Evolutionary conservation across 1,140 invertebrate species (phyloP), one percentile per base, ranked within the genome.

Genomic region (Atta cephalotes): DNA sequence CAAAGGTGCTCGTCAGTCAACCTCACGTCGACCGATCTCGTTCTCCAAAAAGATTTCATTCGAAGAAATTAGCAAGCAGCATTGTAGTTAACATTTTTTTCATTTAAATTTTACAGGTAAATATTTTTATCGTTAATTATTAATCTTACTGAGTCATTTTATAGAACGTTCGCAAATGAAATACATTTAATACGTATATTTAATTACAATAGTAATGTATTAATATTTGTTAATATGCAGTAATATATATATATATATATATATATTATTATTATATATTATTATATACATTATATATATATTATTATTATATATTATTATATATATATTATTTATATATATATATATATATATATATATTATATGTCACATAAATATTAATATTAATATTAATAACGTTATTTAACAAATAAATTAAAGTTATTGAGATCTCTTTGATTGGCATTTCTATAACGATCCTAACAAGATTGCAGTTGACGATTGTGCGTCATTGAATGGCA

Each of bases 51-150:
- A 82, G 3, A 39, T 12, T 81, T 28, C 9, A 21, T 31, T 60
- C 51, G n/a, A 6, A 62, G 16, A 49, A 62, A 18, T 25, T 14
- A 68, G 4, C 2, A 21, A 45, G 10, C 31, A 12, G 4, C 16
- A 39, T 21, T 25, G 21, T 49, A 25, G 49, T 45, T n/a, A 62
- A 78, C 7, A 62, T 72, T n/a, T 2, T 51, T 14, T 1, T 62
- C 9, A 16, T 31, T 45, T 35, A 45, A 70, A 81, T 68, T n/a
- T n/a, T 71, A 5, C 49, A 80, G 62, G 78, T 80, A n/a, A 68
- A 31, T 68, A 21, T 6, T 18, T 31, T 25, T 18, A 66, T 39
- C 2, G 16, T 39, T 66, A n/a, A 79, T 31, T 28, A 25, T 14
- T 25, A 12, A 56, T 39, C 10, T 58, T 70, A 25, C n/a, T 25